These are phyloP conservation scores for Cyprinus carpio DNA, from an alignment of 2,113 vertebrate genomes.

Conservation along the genomic window DNA sequence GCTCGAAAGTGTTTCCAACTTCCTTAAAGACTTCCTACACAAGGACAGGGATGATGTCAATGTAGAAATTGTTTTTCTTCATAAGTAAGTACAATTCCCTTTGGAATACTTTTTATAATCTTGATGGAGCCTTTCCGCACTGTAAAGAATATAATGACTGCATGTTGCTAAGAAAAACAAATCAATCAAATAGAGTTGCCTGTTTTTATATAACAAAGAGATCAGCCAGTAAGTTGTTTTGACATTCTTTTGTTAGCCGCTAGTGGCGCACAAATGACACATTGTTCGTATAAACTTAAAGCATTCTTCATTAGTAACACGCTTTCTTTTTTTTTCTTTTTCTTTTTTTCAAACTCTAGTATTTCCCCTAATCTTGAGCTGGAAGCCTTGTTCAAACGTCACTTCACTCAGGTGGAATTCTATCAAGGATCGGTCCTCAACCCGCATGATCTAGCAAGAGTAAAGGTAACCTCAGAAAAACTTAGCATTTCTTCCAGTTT, in stretches of 20 bases:
- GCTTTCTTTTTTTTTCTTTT: background rate
- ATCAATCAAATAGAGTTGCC: background rate
- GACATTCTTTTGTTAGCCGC: background rate
- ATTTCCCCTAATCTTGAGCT: constrained; percentile 99
- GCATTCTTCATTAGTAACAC: background rate
- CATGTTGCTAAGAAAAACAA: background rate
- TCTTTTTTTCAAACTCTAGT: constrained; percentile 71
- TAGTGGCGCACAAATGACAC: background rate
- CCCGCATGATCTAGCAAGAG: constrained; percentile 96
- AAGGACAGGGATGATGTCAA: constrained; percentile 99
- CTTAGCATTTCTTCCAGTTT: background rate
- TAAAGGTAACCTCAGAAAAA: constrained; percentile 86
- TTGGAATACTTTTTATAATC: constrained; percentile 9
- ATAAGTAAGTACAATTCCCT: constrained; percentile 88
- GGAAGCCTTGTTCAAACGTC: constrained; percentile 99
- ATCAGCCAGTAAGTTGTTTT: background rate
- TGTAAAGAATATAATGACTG: background rate
- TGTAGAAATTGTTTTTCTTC: constrained; percentile 99
- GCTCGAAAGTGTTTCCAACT: constrained; percentile 99
- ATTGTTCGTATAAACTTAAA: background rate
- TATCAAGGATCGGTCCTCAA: constrained; percentile 99
- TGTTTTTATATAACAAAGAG: background rate
- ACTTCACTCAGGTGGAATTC: constrained; percentile 99
- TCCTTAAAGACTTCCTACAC: constrained; percentile 99
- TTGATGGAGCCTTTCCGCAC: background rate